Evolutionary conservation across 2,113 vertebrate genomes (phyloP).

Genomic region (Anolis carolinensis): DNA sequence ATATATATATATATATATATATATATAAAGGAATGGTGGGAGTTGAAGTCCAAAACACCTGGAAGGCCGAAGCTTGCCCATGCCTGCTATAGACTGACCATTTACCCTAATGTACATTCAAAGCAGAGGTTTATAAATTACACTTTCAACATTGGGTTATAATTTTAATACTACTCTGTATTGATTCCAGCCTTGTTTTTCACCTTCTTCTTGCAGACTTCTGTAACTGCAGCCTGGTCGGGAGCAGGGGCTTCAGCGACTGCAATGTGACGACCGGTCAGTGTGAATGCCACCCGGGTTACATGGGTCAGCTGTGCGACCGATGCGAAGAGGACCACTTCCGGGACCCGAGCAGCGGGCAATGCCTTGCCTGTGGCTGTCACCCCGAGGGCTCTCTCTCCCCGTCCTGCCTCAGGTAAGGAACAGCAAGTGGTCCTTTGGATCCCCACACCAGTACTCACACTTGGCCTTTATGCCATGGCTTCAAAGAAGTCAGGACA

Average conservation of each 20-base stretch:
- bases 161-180: no score
- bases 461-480: no score
- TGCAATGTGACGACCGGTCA: constrained; percentile 68
- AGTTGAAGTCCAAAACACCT: no score
- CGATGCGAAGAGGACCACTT: constrained; percentile 65
- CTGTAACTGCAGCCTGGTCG: constrained; percentile 76
- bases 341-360: not conserved
- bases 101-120: no score
- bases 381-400: constrained; percentile 52
- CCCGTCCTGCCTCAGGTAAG: constrained; percentile 71
- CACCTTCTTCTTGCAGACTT: constrained; percentile 60
- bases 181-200: not conserved
- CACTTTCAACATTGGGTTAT: not conserved
- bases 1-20: no score
- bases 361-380: constrained; percentile 70
- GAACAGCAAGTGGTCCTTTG: accelerated
- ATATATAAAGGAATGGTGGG: no score
- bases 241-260: constrained; percentile 46
- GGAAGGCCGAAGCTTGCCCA: no score
- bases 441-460: no score
- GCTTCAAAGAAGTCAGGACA: no score
- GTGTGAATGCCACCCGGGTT: constrained; percentile 67
- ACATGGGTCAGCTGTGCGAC: constrained; percentile 64
- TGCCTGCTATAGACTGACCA: no score
- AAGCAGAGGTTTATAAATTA: no score